These are phyloP conservation scores for Mastomys natalensis DNA, from an alignment of 2,113 vertebrate genomes.

Conservation along the genomic window DNA sequence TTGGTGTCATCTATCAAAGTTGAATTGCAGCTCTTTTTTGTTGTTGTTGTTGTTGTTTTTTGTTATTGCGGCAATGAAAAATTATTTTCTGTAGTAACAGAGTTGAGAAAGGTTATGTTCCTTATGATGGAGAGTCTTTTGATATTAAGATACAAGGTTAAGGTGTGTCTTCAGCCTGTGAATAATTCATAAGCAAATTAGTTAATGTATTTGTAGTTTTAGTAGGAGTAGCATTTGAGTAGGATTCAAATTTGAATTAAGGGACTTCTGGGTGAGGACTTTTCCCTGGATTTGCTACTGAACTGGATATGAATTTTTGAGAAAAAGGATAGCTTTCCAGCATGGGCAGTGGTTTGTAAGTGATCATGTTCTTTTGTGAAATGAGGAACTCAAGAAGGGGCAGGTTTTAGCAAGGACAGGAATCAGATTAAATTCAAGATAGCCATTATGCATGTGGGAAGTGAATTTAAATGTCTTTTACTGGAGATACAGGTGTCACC, in stretches of 20 bases:
- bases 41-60: conserved; percentile 27
- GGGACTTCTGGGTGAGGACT: background rate
- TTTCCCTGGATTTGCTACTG: background rate
- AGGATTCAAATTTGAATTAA: conserved; percentile 42
- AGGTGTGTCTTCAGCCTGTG: conserved; percentile 45
- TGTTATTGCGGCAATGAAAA: background rate
- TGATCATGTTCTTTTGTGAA: conserved; percentile 1
- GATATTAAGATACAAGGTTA: conserved; percentile 25
- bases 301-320: background rate
- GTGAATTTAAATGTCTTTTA: conserved; percentile 3
- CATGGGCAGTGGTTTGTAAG: conserved; percentile 14
- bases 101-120: background rate
- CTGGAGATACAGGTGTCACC: background rate
- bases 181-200: conserved; percentile 42
- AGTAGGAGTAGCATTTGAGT: background rate
- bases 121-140: background rate
- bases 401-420: background rate
- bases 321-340: conserved; percentile 26
- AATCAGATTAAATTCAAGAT: conserved; percentile 43
- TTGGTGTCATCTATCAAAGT: background rate
- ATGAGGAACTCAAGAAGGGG: conserved; percentile 10
- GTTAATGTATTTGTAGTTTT: background rate
- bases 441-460: background rate
- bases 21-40: background rate
- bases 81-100: conserved; percentile 33